These are phyloP conservation scores for Osmoderma eremita DNA, from an alignment of 2,888 invertebrate species.

Conservation along the genomic window DNA sequence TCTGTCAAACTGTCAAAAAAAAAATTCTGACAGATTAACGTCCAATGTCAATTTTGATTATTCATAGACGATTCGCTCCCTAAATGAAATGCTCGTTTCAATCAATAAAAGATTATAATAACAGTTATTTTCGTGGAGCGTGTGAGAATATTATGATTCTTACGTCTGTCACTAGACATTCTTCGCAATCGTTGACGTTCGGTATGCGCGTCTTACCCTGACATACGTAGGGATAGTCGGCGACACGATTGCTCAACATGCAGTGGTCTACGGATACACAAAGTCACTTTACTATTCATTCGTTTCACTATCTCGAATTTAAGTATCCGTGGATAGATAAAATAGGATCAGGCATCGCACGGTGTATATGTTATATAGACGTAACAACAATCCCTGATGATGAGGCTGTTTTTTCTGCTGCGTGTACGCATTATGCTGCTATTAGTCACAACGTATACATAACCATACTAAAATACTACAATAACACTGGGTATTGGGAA, in stretches of 20 bases:
- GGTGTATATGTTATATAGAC: background rate
- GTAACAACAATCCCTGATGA: too few relatives aligned
- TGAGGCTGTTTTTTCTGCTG: background rate
- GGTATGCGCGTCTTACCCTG: slow-evolving; percentile 98
- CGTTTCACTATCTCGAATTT: background rate
- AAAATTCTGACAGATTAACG: too few relatives aligned
- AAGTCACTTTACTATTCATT: background rate
- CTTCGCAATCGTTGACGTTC: slow-evolving; percentile 94
- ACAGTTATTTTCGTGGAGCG: background rate
- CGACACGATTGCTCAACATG: slow-evolving; percentile 85
- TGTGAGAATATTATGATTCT: slow-evolving; percentile 66
- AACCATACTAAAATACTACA: background rate
- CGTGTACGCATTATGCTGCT: background rate
- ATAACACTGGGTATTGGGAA: background rate
- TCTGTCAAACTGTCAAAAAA: too few relatives aligned
- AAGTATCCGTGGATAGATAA: background rate
- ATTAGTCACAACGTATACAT: slow-evolving; percentile 35
- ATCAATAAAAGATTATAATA: background rate
- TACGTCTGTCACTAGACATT: slow-evolving; percentile 89
- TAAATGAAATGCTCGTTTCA: slow-evolving; percentile 23
- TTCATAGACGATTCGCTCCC: slow-evolving; percentile 28
- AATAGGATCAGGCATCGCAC: slow-evolving; percentile 21
- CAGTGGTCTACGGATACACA: slow-evolving; percentile 73
- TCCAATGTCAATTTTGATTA: too few relatives aligned
- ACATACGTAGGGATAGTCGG: slow-evolving; percentile 93